These are phyloP conservation scores for Neosilurus hyrtlii DNA, from an alignment of 2,797 vertebrate species.

Conservation along the genomic window DNA sequence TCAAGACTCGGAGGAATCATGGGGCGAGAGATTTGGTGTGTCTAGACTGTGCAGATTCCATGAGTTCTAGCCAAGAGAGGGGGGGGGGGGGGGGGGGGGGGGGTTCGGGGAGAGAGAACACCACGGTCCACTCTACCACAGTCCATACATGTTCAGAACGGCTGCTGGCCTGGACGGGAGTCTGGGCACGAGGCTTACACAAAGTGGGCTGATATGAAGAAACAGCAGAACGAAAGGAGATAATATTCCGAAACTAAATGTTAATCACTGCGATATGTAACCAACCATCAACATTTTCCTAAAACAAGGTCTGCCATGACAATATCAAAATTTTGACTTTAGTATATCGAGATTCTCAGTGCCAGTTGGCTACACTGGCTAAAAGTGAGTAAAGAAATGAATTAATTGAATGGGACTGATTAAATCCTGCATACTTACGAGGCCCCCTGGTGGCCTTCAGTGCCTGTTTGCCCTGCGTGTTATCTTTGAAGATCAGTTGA, in stretches of 20 bases:
- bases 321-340: not conserved
- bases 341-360: not conserved
- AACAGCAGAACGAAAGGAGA: conserved; percentile 18
- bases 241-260: not conserved
- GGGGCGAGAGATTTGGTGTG: conserved; percentile 67
- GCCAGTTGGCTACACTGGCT: not conserved
- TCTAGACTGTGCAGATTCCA: conserved; percentile 75
- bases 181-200: conserved; percentile 14
- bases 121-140: conserved; percentile 27
- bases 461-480: not conserved
- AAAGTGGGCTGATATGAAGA: conserved; percentile 38
- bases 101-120: not conserved
- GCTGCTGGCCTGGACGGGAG: conserved; percentile 52
- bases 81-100: not conserved
- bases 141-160: conserved; percentile 54
- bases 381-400: not conserved
- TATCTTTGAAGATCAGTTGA: not conserved
- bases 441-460: conserved; percentile 6
- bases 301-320: not conserved
- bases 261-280: not conserved
- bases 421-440: conserved; percentile 5
- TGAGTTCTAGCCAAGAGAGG: conserved; percentile 65
- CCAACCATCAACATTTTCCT: too few species aligned
- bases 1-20: conserved; percentile 65
- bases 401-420: not conserved